A percentile compares a stretch with the other conserved stretches of the same genome.
These are phyloP conservation scores for Bubo bubo DNA, from an alignment of 2,113 vertebrate species.

Conservation along the genomic window DNA sequence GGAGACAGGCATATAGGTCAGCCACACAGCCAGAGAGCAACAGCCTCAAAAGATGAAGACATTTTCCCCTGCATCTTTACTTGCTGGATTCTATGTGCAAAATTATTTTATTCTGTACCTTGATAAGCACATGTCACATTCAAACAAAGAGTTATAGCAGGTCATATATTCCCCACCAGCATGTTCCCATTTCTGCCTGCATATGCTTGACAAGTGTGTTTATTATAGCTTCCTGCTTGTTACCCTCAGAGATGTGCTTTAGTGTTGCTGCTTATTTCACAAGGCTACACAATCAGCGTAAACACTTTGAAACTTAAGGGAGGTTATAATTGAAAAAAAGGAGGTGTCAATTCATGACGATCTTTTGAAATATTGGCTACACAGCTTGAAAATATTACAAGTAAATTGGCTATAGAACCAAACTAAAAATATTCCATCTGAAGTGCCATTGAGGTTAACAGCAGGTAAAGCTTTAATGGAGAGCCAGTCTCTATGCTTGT, in stretches of 20 bases:
- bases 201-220: background rate
- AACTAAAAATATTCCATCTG: background rate
- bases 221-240: background rate
- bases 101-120: background rate
- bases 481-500: background rate
- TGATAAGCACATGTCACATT: background rate
- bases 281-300: background rate
- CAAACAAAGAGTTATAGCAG: background rate
- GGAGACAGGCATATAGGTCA: background rate
- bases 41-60: background rate
- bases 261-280: background rate
- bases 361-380: background rate
- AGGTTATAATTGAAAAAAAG: conserved; percentile 28
- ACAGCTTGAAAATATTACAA: conserved; percentile 17
- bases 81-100: background rate
- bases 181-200: background rate
- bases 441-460: background rate
- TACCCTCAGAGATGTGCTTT: background rate
- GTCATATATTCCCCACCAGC: background rate
- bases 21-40: rapidly evolving
- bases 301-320: background rate
- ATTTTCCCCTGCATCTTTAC: background rate
- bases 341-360: background rate
- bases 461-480: background rate
- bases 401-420: background rate